Evolutionary conservation across 2,113 vertebrate genomes (phyloP).

Genomic region (Neogale vison): DNA sequence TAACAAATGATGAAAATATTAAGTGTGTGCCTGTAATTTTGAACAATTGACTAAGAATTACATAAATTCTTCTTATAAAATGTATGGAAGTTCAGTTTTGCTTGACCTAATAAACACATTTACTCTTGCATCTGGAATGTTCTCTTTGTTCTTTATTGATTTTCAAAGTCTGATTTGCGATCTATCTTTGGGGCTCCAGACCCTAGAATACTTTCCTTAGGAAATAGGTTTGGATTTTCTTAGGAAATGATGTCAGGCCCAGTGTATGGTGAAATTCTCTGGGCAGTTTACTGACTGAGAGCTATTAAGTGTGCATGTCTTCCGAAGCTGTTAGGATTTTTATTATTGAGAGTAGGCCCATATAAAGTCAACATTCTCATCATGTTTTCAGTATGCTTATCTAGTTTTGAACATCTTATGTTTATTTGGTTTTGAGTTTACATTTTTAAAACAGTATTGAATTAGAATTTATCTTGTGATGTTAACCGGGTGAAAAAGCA

Average conservation of each 20-base stretch:
- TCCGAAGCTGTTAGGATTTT: not conserved
- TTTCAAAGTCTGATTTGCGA: not conserved
- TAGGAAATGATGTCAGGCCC: too few species aligned
- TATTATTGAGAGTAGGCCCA: not conserved
- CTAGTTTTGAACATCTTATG: too few species aligned
- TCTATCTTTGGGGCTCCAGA: not conserved
- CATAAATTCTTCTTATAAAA: not conserved
- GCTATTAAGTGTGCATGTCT: accelerated
- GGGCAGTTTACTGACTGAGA: not conserved
- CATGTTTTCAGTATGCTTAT: not conserved
- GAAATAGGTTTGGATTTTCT: not conserved
- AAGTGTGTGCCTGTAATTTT: not conserved
- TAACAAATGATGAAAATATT: not conserved
- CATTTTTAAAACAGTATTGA: not conserved
- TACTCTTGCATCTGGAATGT: not conserved
- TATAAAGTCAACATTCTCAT: not conserved
- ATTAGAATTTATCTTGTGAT: not conserved
- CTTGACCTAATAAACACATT: slow-evolving; percentile 48
- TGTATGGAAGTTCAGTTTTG: not conserved
- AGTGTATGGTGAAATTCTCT: not conserved
- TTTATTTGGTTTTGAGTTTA: not conserved
- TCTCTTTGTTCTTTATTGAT: not conserved
- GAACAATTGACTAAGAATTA: not conserved
- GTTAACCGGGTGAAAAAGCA: not conserved
- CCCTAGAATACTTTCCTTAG: not conserved